These are phyloP conservation scores for Poeciliopsis occidentalis DNA, from an alignment of 2,113 vertebrate species.

Conservation along the genomic window DNA sequence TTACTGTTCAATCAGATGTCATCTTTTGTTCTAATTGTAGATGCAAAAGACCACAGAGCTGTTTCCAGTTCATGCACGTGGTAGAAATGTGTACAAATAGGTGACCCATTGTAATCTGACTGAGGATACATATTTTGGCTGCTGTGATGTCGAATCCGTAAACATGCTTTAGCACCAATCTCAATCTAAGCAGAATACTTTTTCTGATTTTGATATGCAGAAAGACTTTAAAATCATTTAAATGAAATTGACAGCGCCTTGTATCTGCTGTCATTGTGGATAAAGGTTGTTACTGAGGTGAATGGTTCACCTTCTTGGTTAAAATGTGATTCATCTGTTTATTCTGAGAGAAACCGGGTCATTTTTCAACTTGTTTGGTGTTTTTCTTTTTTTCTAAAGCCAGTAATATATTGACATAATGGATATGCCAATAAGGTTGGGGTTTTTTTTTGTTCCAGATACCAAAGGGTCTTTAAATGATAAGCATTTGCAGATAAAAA, in stretches of 20 bases:
- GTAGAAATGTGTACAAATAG: conserved; percentile 28
- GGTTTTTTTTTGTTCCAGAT: too few relatives aligned
- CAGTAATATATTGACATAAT: conserved; percentile 58
- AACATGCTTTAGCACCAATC: conserved; percentile 5
- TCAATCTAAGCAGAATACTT: not conserved
- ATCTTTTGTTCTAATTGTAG: conserved; percentile 47
- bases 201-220: not conserved
- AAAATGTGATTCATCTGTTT: conserved; percentile 59
- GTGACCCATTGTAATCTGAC: conserved; percentile 46
- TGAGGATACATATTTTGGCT: conserved; percentile 31
- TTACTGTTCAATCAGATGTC: conserved; percentile 47
- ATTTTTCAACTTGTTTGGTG: conserved; percentile 17
- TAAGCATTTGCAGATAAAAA: too few relatives aligned
- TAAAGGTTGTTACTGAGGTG: conserved; percentile 15
- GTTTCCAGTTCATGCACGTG: conserved; percentile 12
- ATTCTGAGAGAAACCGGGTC: conserved; percentile 17
- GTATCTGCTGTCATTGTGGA: conserved; percentile 23
- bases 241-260: conserved; percentile 8
- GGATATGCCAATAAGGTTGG: not conserved
- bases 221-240: conserved; percentile 42
- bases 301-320: conserved; percentile 27
- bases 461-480: too few relatives aligned
- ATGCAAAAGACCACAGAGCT: conserved; percentile 24
- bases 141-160: conserved; percentile 10
- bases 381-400: conserved; percentile 1